phyloP scores from a whole-genome alignment of 1,140 invertebrate genomes.

The Druon quercuslanigerum region DNA sequence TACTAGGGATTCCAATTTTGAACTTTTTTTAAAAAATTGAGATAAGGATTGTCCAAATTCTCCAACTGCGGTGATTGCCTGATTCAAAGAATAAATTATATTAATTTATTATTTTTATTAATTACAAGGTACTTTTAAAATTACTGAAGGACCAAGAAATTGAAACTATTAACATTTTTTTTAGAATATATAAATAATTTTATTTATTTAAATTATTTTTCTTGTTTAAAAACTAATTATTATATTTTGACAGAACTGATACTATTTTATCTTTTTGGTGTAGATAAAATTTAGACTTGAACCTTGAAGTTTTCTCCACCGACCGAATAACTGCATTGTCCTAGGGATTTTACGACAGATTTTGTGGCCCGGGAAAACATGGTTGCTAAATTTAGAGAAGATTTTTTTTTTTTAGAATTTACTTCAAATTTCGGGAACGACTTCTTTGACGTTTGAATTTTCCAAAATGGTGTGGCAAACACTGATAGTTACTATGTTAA shows the following conservation, averaged over 20 bases:
- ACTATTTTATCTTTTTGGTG: too few relatives aligned
- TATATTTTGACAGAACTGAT: too few relatives aligned
- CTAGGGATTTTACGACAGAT: slow-evolving; percentile 55
- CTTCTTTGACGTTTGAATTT: slow-evolving; percentile 45
- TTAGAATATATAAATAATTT: too few relatives aligned
- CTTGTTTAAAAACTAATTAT: too few relatives aligned
- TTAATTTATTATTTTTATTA: background rate
- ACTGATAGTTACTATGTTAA: slow-evolving; percentile 34
- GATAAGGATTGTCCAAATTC: slow-evolving; percentile 37
- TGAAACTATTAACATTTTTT: too few relatives aligned
- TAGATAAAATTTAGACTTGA: background rate
- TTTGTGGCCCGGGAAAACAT: slow-evolving; percentile 66
- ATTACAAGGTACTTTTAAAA: too few relatives aligned
- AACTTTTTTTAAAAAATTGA: slow-evolving; percentile 31
- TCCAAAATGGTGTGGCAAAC: slow-evolving; percentile 51
- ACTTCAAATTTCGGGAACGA: slow-evolving; percentile 58
- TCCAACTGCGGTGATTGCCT: slow-evolving; percentile 35
- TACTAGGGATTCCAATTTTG: background rate
- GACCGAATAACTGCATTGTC: slow-evolving; percentile 45
- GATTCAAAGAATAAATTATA: background rate
- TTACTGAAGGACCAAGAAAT: too few relatives aligned
- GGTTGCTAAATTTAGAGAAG: slow-evolving; percentile 37
- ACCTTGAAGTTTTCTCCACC: slow-evolving; percentile 55
- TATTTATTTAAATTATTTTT: too few relatives aligned
- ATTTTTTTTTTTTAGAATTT: too few relatives aligned